Conservation (phyloP, 2,888 invertebrate genomes). For the Platycheirus albimanus region DNA sequence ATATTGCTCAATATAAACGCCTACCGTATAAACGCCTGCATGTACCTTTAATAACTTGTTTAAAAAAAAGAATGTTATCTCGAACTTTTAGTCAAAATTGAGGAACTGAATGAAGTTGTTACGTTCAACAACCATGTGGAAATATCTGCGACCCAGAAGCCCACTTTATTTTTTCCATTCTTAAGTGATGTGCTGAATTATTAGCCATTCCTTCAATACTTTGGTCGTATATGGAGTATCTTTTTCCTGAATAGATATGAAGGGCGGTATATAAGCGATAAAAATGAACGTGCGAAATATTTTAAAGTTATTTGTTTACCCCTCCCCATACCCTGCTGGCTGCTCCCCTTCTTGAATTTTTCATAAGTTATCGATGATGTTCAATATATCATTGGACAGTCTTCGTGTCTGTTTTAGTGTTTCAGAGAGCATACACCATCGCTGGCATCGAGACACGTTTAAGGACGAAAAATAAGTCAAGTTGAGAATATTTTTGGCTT, state of each 20-base stretch:
- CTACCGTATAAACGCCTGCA: too few species aligned
- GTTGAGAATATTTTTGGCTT: slow-evolving; percentile 54
- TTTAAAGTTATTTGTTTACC: slow-evolving; percentile 53
- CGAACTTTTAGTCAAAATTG: too few species aligned
- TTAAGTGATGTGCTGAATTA: slow-evolving; percentile 46
- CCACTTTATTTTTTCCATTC: too few species aligned
- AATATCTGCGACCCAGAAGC: too few species aligned
- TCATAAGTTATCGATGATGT: slow-evolving; percentile 70
- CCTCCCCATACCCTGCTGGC: not conserved
- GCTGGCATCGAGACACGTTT: slow-evolving; percentile 49
- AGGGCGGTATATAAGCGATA: slow-evolving; percentile 56
- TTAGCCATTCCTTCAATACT: slow-evolving; percentile 45
- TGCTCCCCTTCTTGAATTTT: slow-evolving; percentile 37
- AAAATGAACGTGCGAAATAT: slow-evolving; percentile 72
- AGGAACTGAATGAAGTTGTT: too few species aligned
- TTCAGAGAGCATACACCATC: slow-evolving; percentile 51
- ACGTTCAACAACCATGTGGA: too few species aligned
- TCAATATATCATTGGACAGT: slow-evolving; percentile 74
- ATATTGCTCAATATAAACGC: too few species aligned
- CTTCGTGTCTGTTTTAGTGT: slow-evolving; percentile 49
- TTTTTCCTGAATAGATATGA: slow-evolving; percentile 36
- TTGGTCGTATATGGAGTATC: slow-evolving; percentile 58
- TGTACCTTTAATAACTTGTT: too few species aligned
- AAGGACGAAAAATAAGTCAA: slow-evolving; percentile 16
- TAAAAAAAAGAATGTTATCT: too few species aligned